Conservation (phyloP, 2,113 vertebrate species). For the Daubentonia madagascariensis region DNA sequence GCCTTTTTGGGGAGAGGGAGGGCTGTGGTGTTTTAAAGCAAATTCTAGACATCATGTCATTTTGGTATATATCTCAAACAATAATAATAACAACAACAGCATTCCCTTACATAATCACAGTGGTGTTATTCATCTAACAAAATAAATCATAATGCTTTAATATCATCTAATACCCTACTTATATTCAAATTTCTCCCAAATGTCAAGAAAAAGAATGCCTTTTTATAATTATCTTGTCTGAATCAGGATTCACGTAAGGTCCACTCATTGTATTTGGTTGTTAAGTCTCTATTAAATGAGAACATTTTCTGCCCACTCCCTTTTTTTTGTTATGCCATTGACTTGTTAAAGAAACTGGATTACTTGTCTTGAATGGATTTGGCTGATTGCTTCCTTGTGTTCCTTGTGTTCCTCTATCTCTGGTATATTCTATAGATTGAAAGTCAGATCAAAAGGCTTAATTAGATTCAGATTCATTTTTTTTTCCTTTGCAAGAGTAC, state of each 20-base stretch:
- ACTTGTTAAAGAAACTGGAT: conserved; percentile 25
- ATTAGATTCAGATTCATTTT: conserved; percentile 29
- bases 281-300: conserved; percentile 32
- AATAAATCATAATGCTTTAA: conserved; percentile 11
- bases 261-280: background rate
- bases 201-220: conserved; percentile 31
- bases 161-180: background rate
- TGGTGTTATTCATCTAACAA: conserved; percentile 27
- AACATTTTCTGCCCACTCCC: background rate
- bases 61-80: conserved; percentile 27
- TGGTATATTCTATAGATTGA: background rate
- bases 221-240: conserved; percentile 30
- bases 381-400: background rate
- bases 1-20: background rate
- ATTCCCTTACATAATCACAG: background rate
- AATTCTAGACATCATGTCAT: background rate
- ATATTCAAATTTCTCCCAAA: background rate
- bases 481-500: conserved; percentile 12
- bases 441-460: background rate
- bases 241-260: conserved; percentile 14
- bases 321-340: background rate
- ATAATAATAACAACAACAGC: background rate
- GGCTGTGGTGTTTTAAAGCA: conserved; percentile 30
- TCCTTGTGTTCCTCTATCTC: conserved; percentile 7
- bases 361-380: background rate